Evolutionary conservation across 2,113 vertebrate genomes (phyloP), one percentile per base, ranked within the genome.

Genomic region (Paramisgurnus dabryanus): DNA sequence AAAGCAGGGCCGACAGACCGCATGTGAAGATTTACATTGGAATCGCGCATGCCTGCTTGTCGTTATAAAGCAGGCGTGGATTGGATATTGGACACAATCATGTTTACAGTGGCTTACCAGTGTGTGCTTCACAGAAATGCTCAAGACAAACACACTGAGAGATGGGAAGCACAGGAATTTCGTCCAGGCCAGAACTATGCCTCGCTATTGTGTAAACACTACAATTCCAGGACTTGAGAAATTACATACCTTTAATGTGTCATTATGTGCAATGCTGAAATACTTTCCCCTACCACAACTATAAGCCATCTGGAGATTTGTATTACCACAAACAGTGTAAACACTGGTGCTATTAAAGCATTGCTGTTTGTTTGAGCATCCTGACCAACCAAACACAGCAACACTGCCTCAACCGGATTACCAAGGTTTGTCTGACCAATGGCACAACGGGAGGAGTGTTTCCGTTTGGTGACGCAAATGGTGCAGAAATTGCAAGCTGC

Each of bases 161-260:
- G 53, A 27, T 34, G 58, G 67, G 45, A 78, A 63, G 34, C 22
- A 34, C 6, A 50, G 27, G 40, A 49, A 50, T 9, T 41, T 40
- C 39, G 7, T 69, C 67, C 63, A 9, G 68, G 53, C 12, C 79
- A 45, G 22, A 66, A 73, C 67, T n/a, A 57, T 61, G 61, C 43
- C 39, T 57, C n/a, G 11, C 34, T 61, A 55, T 34, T 47, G 50
- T 67, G 45, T 83, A 74, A 66, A 79, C 69, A 74, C 49, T 50
- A 27, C 77, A 55, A 39, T 27, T 79, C 65, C 39, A 60, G 55
- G 65, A 63, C 18, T 53, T 17, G 63, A 13, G 34, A 10, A 4
- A 17, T 40, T 3, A 68, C 63, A 45, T 58, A 43, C 43, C 53
- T 61, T 39, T 7, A 58, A 58, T 8, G 17, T 58, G 55, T 53